Percentiles rank a stretch among this genome's conserved stretches.
These are phyloP conservation scores for Peucedramus taeniatus DNA, from an alignment of 2,113 vertebrate species.

Conservation along the genomic window DNA sequence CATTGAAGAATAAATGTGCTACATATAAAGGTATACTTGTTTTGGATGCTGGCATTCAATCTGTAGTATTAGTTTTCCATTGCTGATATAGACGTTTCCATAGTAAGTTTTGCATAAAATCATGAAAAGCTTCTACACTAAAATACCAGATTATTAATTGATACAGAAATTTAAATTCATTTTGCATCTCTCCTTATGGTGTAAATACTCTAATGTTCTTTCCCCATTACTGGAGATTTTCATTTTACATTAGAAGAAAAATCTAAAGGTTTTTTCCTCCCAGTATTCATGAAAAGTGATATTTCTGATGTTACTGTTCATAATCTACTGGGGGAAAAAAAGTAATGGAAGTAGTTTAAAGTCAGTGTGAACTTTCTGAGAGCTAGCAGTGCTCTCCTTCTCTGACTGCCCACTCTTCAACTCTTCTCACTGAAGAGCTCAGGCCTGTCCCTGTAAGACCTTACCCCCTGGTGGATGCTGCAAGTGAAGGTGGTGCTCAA, in stretches of 20 bases:
- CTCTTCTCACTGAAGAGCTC: background rate
- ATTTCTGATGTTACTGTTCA: background rate
- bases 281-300: background rate
- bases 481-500: background rate
- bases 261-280: rapidly evolving
- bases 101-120: background rate
- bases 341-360: background rate
- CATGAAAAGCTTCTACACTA: background rate
- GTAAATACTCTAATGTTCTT: background rate
- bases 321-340: background rate
- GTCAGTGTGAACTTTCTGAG: background rate
- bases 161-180: background rate
- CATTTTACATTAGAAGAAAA: background rate
- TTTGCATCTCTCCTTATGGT: background rate
- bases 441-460: background rate
- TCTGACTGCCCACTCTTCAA: background rate
- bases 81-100: background rate
- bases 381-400: background rate
- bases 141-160: background rate
- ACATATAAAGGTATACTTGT: background rate
- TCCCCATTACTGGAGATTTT: background rate
- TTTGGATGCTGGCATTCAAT: background rate
- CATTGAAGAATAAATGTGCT: background rate
- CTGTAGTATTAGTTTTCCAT: background rate
- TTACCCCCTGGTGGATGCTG: background rate